phyloP scores from a whole-genome alignment of 1,140 invertebrate species.

The Hetaerina americana region DNA sequence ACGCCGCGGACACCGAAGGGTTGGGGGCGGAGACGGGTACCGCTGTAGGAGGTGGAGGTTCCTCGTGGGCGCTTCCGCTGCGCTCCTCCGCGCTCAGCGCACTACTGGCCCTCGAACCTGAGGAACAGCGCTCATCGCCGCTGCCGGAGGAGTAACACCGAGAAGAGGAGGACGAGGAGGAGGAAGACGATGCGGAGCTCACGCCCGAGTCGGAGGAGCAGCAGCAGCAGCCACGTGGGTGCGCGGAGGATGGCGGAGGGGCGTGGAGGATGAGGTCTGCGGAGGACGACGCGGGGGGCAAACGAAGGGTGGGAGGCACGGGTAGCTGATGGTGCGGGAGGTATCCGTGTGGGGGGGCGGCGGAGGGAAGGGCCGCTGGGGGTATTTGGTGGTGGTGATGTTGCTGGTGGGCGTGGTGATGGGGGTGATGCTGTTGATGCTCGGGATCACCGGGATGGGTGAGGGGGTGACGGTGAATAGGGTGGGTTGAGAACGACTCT shows the following conservation, averaged over 20 bases:
- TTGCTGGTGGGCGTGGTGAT: too few species aligned
- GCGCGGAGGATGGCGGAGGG: slow-evolving; percentile 19
- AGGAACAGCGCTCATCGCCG: not conserved
- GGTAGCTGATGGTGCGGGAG: not conserved
- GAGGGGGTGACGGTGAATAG: slow-evolving; percentile 17
- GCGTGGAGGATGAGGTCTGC: slow-evolving; percentile 13
- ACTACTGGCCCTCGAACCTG: not conserved
- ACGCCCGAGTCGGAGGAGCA: not conserved
- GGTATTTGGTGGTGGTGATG: slow-evolving; percentile 16
- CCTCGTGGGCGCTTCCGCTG: not conserved
- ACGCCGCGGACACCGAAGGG: slow-evolving; percentile 5
- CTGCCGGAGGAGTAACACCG: not conserved
- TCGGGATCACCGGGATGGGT: slow-evolving; percentile 12
- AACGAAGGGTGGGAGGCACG: slow-evolving; percentile 5
- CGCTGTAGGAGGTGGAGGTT: too few species aligned
- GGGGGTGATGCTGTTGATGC: slow-evolving; percentile 11
- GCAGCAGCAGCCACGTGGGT: not conserved
- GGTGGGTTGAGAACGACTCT: slow-evolving; percentile 21
- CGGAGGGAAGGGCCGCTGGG: slow-evolving; percentile 15
- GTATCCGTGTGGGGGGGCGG: not conserved
- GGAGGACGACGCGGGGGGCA: too few species aligned
- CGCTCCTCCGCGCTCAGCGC: not conserved
- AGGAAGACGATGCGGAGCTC: not conserved
- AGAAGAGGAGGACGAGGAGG: not conserved
- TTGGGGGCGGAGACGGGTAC: too few species aligned